Evolutionary conservation across 2,113 vertebrate species (phyloP), one percentile per base, ranked within the genome.

Genomic region (Thamnaconus septentrionalis): DNA sequence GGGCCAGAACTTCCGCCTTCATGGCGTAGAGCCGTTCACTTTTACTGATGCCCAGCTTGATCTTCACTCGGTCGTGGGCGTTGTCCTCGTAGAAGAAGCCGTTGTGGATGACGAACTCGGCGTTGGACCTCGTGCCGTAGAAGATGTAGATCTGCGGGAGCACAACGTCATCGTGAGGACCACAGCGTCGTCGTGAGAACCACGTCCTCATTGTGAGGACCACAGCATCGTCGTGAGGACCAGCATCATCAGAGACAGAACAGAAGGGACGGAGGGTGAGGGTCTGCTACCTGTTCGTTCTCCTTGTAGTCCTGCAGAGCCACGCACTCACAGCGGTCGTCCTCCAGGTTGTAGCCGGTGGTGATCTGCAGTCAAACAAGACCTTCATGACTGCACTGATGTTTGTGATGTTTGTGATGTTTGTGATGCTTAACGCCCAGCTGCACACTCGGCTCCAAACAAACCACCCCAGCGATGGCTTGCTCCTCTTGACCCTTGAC

Each of bases 11-110:
- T 87, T 99, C 97, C 2, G 97, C 96, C 91, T 99, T 99, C 97
- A 99, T 97, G 87, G 95, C 94, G 66, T 95, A 97, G 1, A 96
- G 92, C 61, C 96, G 91, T 84, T 98, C 97, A 51, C 96, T 98
- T 90, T 98, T 99, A 84, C 97, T 98, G 87, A 98, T 95, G 59
- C 97, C 97, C 57, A 99, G 94, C 89, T 98, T 98, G 90, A 99
- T 96, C 93, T 99, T 99, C 88, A 99, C 96, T 86, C 96, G 91
- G 93, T 98, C 97, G 67, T 98, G 96, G 77, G 93, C 92, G 80
- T 99, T 98, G 87, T 95, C 95, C 88, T 97, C 94, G 90, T 95
- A 98, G 93, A 98, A 98, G 93, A 99, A 98, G 66, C 97, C 97
- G 77, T 95, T 99, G 93, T 99, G 97, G 92, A 98, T 96, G 85